Evolutionary conservation across 2,113 vertebrate genomes (phyloP).

Genomic region (Alethe diademata): DNA sequence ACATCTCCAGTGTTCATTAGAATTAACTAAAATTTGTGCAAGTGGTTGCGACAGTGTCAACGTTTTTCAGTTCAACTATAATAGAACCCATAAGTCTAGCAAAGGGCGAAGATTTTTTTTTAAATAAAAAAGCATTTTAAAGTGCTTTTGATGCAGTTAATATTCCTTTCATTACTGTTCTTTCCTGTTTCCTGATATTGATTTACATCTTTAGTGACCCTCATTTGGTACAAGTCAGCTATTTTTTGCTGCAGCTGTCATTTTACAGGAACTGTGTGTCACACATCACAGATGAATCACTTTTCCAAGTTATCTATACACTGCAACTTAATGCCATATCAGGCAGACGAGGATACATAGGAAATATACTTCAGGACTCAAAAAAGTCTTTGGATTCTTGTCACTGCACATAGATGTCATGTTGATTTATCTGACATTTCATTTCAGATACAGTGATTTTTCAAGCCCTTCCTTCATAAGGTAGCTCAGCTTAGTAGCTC

Average conservation of each 20-base stretch:
- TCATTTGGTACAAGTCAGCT: background rate
- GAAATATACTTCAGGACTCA: background rate
- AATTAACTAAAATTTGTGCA: background rate
- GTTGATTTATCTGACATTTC: background rate
- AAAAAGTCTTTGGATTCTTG: background rate
- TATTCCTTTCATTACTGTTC: background rate
- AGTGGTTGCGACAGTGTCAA: background rate
- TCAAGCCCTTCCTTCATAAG: background rate
- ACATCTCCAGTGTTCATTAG: background rate
- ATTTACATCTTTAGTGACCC: conserved; percentile 13
- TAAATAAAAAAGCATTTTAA: background rate
- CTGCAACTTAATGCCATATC: background rate
- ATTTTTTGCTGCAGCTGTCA: background rate
- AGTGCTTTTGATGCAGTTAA: background rate
- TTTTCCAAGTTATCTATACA: background rate
- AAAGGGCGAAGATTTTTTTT: background rate
- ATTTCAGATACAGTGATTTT: background rate
- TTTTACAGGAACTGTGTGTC: background rate
- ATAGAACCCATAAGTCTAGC: background rate
- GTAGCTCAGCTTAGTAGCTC: background rate
- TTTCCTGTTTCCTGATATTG: conserved; percentile 11
- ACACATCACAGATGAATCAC: background rate
- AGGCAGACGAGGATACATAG: background rate
- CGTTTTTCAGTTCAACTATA: background rate
- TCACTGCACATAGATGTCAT: background rate